Base-by-base conservation (phyloP, 2,797 vertebrate genomes). In the Carapus acus region DNA sequence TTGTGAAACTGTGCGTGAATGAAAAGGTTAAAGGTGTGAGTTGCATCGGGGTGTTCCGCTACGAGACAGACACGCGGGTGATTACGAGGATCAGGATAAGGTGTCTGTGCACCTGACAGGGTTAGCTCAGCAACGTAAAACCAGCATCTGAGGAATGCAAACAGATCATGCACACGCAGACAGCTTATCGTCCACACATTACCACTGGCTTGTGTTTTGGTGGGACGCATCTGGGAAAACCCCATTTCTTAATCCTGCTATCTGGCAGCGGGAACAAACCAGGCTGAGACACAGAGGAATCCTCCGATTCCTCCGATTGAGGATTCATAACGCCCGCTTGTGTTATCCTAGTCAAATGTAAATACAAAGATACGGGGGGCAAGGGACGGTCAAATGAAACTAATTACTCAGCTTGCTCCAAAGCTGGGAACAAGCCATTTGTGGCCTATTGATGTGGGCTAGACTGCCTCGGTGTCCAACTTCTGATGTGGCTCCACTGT, bases 31-130 rank as follows among this genome's bases (percentile, higher is more conserved):
- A 4, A 55, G 45, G 24, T 55, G 54, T 54, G 43, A 8, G 56
- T 0, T 54, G 20, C 39, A 49, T 76, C 46, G 42, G 65, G 71
- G 68, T 80, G 67, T 79, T 76, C 38, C 73, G 63, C 66, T 62
- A 63, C 65, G 62, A 69, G 69, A 49, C 65, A 58, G 65, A 69
- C 50, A 45, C 33, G 49, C 3, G 12, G 65, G 58, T 62, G 62
- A 78, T 70, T 71, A 70, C 51, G 48, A 66, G 72, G 68, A 75
- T 72, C 56, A 54, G 70, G 65, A 59, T 78, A 54, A 56, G 51
- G 67, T 81, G 81, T 78, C 77, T 54, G 33, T 59, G 34, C 66
- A 60, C 59, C 65, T 77, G 64, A 76, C 29, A 16, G 41, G 37
- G 62, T 79, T 68, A 74, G 55, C 56, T 62, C 62, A 76, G 69